Base-by-base conservation (phyloP, 2,113 vertebrate species). In the Gallinago paraguaiae region DNA sequence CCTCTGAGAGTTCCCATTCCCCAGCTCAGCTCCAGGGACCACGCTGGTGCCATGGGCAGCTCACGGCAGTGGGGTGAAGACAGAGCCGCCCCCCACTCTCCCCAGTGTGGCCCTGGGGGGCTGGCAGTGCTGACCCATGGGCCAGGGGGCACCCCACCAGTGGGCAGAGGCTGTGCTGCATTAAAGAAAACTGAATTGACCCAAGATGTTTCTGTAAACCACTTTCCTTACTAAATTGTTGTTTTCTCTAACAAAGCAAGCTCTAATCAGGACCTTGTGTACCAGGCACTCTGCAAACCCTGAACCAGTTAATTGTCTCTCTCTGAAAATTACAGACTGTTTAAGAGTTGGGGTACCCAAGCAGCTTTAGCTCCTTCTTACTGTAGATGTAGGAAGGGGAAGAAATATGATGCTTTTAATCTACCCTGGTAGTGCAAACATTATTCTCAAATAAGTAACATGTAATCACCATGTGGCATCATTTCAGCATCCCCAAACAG, bases 101-200 rank as follows among this genome's bases (percentile, higher is more conserved):
- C 45, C 20, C 13, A 7, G 8, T 3, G 39, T 2, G 6, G 59
- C 60, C 33, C 30, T 9, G 28, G 22, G 22, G 56, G 23, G 6
- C 60, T 0, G 11, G 25, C 12, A 41, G 69, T 1, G 1, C 63
- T 17, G 23, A 27, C 37, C 30, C 33, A 14, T 0, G 1, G 63
- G 63, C 33, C 45, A 27, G 41, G 0, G 3, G 46, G 65, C 35
- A 18, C 33, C 35, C 45, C 23, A 2, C 57, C 0, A 6, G 8
- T 27, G 64, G n/a, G 39, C 25, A 23, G 53, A 20, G n/a, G 27
- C 41, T 57, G 33, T 19, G 39, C 70, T 51, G 18, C 10, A 22
- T n/a, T 77, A 37, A 45, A 86, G 54, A 67, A 81, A 86, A 45
- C 28, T 4, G 23, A 10, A 25, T 19, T 74, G 37, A 51, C 56